A percentile compares a stretch with the other conserved stretches of the same genome.
phyloP scores from a whole-genome alignment of 1,140 invertebrate genomes.

The Tribolium madens region DNA sequence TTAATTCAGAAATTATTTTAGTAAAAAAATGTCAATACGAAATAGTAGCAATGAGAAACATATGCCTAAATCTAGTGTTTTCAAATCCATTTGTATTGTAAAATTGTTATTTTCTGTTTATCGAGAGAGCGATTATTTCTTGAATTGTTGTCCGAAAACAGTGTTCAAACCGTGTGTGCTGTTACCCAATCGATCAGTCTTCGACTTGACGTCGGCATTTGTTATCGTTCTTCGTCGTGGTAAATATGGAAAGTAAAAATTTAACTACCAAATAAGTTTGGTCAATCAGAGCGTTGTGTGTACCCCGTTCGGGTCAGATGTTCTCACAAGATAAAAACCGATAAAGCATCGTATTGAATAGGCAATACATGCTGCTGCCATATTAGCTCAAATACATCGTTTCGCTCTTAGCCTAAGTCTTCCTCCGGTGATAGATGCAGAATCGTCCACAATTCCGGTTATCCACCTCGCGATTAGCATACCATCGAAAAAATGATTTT shows the following conservation, averaged over 20 bases:
- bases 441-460: not conserved
- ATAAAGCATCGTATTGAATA: conserved; percentile 27
- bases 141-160: not conserved
- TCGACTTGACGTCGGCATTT: not conserved
- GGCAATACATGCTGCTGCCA: conserved; percentile 40
- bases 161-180: not conserved
- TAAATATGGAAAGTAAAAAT: conserved; percentile 26
- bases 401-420: conserved; percentile 30
- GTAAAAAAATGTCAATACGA: too few relatives aligned
- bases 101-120: too few relatives aligned
- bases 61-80: too few relatives aligned
- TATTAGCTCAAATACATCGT: conserved; percentile 45
- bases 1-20: too few relatives aligned
- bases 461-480: conserved; percentile 7
- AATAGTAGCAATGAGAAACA: too few relatives aligned
- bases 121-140: too few relatives aligned
- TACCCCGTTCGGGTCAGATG: conserved; percentile 11
- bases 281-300: conserved; percentile 19
- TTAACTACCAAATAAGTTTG: conserved; percentile 31
- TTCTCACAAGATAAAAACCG: conserved; percentile 22
- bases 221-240: not conserved
- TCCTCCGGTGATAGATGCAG: conserved; percentile 1
- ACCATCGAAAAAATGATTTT: not conserved
- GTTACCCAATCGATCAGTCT: not conserved
- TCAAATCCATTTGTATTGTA: too few relatives aligned